Evolutionary conservation across 2,113 vertebrate species (phyloP), one percentile per base, ranked within the genome.

Genomic region (Urocolius indicus): DNA sequence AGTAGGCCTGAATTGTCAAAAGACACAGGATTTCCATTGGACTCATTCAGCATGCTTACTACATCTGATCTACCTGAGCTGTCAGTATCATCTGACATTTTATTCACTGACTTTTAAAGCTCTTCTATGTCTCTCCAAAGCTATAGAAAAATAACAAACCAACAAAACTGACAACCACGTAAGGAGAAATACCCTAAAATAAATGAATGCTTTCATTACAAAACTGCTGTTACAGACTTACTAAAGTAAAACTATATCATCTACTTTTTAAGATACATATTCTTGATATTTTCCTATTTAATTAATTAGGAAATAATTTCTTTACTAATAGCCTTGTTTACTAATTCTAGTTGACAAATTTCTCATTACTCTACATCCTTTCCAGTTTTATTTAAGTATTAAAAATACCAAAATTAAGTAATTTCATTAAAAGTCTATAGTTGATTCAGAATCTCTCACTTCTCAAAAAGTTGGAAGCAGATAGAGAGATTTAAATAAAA

Each of bases 311-410:
- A 84, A 80, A 68, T 16, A 88, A 65, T 43, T 4, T 1, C n/a
- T 57, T 49, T 41, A 41, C 38, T 41, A 41, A 41, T 41, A 41
- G 24, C 7, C 19, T 45, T 52, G 2, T 43, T 73, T 54, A 38
- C 3, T 36, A 52, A 62, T 2, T 20, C 12, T 49, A 0, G 3
- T 11, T 57, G 1, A n/a, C 54, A 48, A 45, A 22, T 52, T 74
- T 57, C 4, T 2, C 3, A 7, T 52, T 26, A 62, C 1, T n/a
- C 18, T 2, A 0, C 6, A 36, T 24, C 1, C 5, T 73, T 62
- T 66, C 18, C 71, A 34, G 19, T 20, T 55, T 57, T 34, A 1
- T 57, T 86, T 72, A 10, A 49, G 4, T 1, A 13, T 32, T 41
- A 16, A 41, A 41, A 41, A n/a, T 13, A 27, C 0, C 1, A 58